Evolutionary conservation across 2,113 vertebrate genomes (phyloP).

Genomic region (Morone saxatilis): DNA sequence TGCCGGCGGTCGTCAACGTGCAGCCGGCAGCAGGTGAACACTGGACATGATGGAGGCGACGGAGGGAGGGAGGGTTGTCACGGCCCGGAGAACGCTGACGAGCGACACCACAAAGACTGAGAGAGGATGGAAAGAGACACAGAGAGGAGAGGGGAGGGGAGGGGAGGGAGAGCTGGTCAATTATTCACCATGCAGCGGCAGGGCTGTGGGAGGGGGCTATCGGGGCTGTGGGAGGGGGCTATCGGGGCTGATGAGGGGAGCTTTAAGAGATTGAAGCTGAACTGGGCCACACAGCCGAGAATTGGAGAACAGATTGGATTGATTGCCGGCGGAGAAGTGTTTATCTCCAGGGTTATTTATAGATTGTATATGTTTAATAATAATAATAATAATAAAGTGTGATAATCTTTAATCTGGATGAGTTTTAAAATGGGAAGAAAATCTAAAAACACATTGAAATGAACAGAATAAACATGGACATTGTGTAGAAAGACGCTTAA

Average conservation of each 20-base stretch:
- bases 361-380: not conserved
- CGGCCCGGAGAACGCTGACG: slow-evolving; percentile 15
- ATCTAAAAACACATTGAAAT: too few species aligned
- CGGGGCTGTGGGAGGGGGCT: not conserved
- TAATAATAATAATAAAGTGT: not conserved
- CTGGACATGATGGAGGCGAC: slow-evolving; percentile 38
- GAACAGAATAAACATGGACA: too few species aligned
- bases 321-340: slow-evolving; percentile 28
- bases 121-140: slow-evolving; percentile 73
- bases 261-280: slow-evolving; percentile 65
- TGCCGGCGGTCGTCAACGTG: slow-evolving; percentile 38
- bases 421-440: not conserved
- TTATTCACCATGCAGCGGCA: slow-evolving; percentile 77
- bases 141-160: slow-evolving; percentile 25
- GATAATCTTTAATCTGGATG: not conserved
- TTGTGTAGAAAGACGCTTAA: too few species aligned
- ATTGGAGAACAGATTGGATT: slow-evolving; percentile 59
- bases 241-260: not conserved
- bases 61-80: slow-evolving; percentile 26
- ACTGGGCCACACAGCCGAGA: slow-evolving; percentile 63
- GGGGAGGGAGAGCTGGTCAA: slow-evolving; percentile 76
- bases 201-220: not conserved
- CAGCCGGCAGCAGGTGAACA: slow-evolving; percentile 60
- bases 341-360: slow-evolving; percentile 34
- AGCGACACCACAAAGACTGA: slow-evolving; percentile 56